Evolutionary conservation across 2,888 invertebrate species (phyloP).

Genomic region (Agrotis clavis): DNA sequence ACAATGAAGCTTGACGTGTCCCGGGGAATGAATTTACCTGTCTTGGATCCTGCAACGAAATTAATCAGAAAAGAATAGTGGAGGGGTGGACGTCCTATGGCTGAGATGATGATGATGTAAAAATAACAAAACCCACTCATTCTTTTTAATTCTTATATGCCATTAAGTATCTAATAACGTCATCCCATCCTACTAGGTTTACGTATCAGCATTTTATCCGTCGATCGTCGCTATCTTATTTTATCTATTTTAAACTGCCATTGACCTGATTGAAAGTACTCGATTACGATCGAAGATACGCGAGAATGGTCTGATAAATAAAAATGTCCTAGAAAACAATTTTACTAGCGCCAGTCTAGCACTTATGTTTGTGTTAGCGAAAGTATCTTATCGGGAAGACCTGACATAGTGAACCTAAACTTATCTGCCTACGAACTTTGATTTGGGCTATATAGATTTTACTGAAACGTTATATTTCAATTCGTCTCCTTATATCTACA

Average conservation of each 20-base stretch:
- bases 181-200: slow-evolving; percentile 6
- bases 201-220: slow-evolving; percentile 24
- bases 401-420: slow-evolving; percentile 68
- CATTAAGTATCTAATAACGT: slow-evolving; percentile 5
- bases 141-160: neutral
- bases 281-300: slow-evolving; percentile 61
- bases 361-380: slow-evolving; percentile 36
- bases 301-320: slow-evolving; percentile 34
- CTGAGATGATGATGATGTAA: too few species aligned
- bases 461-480: slow-evolving; percentile 13
- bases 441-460: slow-evolving; percentile 46
- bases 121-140: neutral
- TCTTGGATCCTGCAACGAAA: too few species aligned
- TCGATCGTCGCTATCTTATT: slow-evolving; percentile 29
- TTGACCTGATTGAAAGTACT: slow-evolving; percentile 73
- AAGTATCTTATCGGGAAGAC: slow-evolving; percentile 60
- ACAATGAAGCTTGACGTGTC: too few species aligned
- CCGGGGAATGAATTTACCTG: too few species aligned
- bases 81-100: too few species aligned
- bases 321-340: slow-evolving; percentile 35
- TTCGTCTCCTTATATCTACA: neutral
- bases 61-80: too few species aligned
- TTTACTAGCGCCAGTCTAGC: slow-evolving; percentile 5
- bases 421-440: slow-evolving; percentile 59
- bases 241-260: slow-evolving; percentile 70